Base-by-base conservation (phyloP, 2,113 vertebrate genomes). In the Empidonax traillii region DNA sequence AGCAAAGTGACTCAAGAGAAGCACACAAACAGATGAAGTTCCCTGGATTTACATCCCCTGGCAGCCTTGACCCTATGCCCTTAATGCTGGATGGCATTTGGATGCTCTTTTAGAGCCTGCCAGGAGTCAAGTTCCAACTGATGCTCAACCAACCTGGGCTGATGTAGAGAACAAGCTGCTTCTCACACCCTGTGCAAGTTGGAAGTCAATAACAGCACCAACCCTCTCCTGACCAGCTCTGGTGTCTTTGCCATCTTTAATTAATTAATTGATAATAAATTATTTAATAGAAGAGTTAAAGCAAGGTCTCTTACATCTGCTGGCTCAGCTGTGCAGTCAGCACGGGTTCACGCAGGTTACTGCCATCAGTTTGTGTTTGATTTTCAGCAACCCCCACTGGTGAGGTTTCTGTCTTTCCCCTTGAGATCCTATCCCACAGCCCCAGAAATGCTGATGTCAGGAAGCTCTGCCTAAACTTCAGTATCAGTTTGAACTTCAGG, bases 1-100 rank as follows among this genome's bases (percentile, higher is more conserved):
- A 61, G 74, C 69, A 82, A 20, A n/a, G 51, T 75, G 87, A 81
- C 91, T 95, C 75, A 47, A 84, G 76, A 80, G 89, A 86, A 95
- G 88, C 0, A 0, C 82, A 43, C 5, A 12, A 14, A 72, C 44
- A 58, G 61, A 37, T 85, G 69, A 93, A 90, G n/a, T 6, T 90
- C 43, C 8, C 11, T 61, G 80, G 56, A 65, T 89, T 91, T 94
- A 78, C 65, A 58, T 68, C 53, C 72, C 14, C 10, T 71, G 66
- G 35, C 80, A 92, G 88, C 37, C 28, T 78, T 87, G 93, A 65
- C 72, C 69, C 93, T 92, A 69, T 86, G 88, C 33, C 20, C n/a
- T 65, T 88, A 68, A 81, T 9, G 5, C 66, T 82, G 73, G 56
- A 53, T 90, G 68, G 58, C 69, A 86, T 93, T 86, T 95, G 62